These are phyloP conservation scores for Holacanthella duospinosa DNA, from an alignment of 2,888 invertebrate genomes.

Conservation along the genomic window DNA sequence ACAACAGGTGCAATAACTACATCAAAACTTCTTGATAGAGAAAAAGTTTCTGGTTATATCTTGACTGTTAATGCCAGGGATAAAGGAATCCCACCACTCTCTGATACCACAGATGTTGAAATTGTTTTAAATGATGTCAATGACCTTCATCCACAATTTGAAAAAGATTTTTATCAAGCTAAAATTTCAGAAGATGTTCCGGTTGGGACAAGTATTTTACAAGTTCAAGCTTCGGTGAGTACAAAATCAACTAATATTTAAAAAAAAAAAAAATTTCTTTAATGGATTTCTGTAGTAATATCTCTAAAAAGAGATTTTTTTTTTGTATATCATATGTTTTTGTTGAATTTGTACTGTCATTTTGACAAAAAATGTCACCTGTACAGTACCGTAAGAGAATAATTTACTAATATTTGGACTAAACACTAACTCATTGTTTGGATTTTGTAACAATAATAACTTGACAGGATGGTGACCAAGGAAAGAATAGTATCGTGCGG, in stretches of 20 bases:
- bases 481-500: constrained; percentile 33
- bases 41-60: constrained; percentile 64
- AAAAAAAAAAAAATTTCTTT: too few species aligned
- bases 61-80: constrained; percentile 86
- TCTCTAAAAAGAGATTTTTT: background rate
- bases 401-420: background rate
- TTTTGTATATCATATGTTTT: background rate
- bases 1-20: constrained; percentile 89
- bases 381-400: background rate
- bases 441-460: constrained; percentile 10
- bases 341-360: too few species aligned
- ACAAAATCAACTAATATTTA: too few species aligned
- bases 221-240: constrained; percentile 38
- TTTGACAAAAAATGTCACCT: too few species aligned
- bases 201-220: constrained; percentile 44
- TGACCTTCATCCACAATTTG: constrained; percentile 46
- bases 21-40: constrained; percentile 72
- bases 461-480: constrained; percentile 35
- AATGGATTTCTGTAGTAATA: too few species aligned
- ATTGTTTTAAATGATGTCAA: constrained; percentile 92
- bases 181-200: constrained; percentile 47
- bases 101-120: constrained; percentile 90
- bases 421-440: background rate
- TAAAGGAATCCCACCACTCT: constrained; percentile 78
- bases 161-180: constrained; percentile 42